These are phyloP conservation scores for Drosophila tanythrix DNA, from an alignment of 2,888 invertebrate genomes.

Conservation along the genomic window DNA sequence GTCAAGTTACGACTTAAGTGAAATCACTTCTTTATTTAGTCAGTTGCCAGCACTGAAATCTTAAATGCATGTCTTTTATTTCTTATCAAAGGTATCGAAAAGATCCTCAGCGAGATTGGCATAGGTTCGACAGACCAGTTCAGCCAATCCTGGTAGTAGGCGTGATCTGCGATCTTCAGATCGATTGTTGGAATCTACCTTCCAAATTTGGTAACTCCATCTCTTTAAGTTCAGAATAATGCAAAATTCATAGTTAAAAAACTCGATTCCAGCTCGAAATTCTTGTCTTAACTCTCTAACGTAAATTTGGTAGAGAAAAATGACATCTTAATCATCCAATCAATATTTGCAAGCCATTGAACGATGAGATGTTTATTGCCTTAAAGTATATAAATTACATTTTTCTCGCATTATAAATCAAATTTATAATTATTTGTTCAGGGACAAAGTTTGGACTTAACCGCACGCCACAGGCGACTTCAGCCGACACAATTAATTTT, in stretches of 20 bases:
- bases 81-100: neutral
- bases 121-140: neutral
- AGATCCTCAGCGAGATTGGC: too few relatives aligned
- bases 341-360: neutral
- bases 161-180: neutral
- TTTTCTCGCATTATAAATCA: slow-evolving; percentile 6
- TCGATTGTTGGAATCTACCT: neutral
- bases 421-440: slow-evolving; percentile 5
- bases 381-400: neutral
- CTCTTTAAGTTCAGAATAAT: neutral
- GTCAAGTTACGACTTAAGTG: neutral
- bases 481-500: slow-evolving; percentile 28
- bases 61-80: neutral
- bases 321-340: neutral
- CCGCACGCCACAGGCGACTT: slow-evolving; percentile 26
- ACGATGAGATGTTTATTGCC: slow-evolving; percentile 1
- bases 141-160: too few relatives aligned
- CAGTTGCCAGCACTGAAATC: neutral
- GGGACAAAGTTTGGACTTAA: slow-evolving; percentile 9
- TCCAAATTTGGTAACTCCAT: too few relatives aligned
- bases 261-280: neutral
- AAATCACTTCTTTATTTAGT: neutral
- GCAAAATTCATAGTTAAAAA: neutral
- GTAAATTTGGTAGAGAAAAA: too few relatives aligned
- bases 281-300: neutral